Percentiles rank a stretch among this genome's conserved stretches.
phyloP scores from a whole-genome alignment of 1,140 invertebrate genomes.

The Ylistrum balloti region DNA sequence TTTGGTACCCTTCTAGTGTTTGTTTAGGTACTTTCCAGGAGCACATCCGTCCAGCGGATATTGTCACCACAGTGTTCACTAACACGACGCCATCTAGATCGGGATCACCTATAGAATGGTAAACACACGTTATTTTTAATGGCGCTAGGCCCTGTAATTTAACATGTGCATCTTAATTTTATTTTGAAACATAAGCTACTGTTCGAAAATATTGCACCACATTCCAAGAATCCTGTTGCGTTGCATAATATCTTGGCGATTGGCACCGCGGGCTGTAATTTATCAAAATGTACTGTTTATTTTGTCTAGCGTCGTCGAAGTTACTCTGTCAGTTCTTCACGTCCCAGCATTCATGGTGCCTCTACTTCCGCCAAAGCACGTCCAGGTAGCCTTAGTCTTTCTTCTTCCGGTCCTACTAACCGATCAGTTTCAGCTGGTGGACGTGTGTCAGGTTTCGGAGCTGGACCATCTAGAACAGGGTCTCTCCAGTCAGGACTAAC shows the following conservation, averaged over 20 bases:
- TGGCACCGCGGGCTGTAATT: too few relatives aligned
- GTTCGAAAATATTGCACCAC: too few relatives aligned
- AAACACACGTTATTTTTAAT: not conserved
- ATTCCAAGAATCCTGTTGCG: too few relatives aligned
- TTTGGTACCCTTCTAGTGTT: too few relatives aligned
- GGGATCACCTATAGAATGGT: not conserved
- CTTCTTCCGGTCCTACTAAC: not conserved
- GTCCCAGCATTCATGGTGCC: conserved; percentile 1
- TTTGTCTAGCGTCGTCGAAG: conserved; percentile 2
- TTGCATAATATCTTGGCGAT: too few relatives aligned
- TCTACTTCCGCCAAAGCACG: not conserved
- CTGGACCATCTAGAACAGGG: not conserved
- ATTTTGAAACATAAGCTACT: too few relatives aligned
- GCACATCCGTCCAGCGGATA: not conserved
- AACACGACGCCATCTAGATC: not conserved
- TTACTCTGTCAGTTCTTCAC: conserved; percentile 27
- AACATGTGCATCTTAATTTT: not conserved
- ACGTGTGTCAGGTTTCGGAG: not conserved
- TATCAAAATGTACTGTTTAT: conserved; percentile 2
- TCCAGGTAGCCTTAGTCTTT: not conserved
- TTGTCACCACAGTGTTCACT: not conserved
- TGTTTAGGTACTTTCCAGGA: not conserved
- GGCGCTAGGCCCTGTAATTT: not conserved
- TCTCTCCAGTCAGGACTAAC: not conserved
- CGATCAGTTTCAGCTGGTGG: not conserved